Evolutionary conservation across 2,113 vertebrate genomes (phyloP), one percentile per base, ranked within the genome.

Genomic region (Rhegmatorhina hoffmannsi): DNA sequence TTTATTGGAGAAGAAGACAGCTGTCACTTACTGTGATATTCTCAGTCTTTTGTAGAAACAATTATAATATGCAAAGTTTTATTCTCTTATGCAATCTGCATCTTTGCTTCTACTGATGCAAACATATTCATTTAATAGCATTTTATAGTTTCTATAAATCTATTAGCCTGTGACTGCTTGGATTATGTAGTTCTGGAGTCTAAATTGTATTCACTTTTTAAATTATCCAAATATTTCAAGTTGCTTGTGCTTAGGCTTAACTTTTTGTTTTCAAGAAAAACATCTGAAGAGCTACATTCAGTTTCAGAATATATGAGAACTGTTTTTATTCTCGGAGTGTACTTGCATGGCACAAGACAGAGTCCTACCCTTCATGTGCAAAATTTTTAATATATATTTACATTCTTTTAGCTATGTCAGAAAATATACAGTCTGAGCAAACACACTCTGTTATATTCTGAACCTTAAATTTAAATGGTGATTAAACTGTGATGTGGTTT

Each of bases 11-110:
- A 49, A 73, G 60, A 44, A 84, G 87, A 78, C 83, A 92, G 73
- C 77, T 96, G 94, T 87, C 91, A 89, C 26, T 94, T 87, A 55
- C 52, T 10, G 17, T 13, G 34, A 66, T 33, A 9, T 59, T 87
- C 38, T 84, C 59, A 25, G 73, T 53, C 80, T 89, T 92, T 87
- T 87, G 80, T 56, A 50, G 84, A 82, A 89, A 84, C 34, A 82
- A 90, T 92, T 94, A 93, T 24, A 62, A 63, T 26, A 87, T 89
- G 70, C 63, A 93, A 93, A 90, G 90, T 91, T 77, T 44, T 60
- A 24, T 64, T 90, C 74, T 25, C 17, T 83, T 60, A 28, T 43
- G 31, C 78, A 93, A 43, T 52, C 73, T 78, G n/a, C 29, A 46
- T 38, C 47, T 64, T 69, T 11, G 4, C n/a, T 93, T 70, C 34